phyloP scores from a whole-genome alignment of 1,140 invertebrate species.

The Hylaeus volcanicus region DNA sequence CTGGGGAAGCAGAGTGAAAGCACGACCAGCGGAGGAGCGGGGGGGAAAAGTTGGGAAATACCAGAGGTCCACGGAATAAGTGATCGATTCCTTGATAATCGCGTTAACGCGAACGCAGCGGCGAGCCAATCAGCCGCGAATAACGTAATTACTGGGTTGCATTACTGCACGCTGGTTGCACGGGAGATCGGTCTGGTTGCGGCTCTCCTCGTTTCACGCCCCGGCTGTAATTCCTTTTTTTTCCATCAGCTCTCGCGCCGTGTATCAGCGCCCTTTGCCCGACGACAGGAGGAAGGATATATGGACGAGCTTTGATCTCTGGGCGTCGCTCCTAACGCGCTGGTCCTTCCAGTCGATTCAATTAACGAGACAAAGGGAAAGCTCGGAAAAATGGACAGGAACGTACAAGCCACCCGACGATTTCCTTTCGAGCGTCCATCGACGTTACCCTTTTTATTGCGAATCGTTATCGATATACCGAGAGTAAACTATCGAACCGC shows the following conservation, averaged over 20 bases:
- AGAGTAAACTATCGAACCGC: too few relatives aligned
- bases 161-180: conserved; percentile 54
- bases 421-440: neutral
- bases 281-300: conserved; percentile 38
- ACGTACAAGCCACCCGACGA: neutral
- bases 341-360: conserved; percentile 27
- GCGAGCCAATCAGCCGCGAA: conserved; percentile 63
- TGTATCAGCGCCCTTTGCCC: conserved; percentile 9
- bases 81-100: conserved; percentile 68
- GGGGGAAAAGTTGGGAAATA: conserved; percentile 45
- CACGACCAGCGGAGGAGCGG: neutral
- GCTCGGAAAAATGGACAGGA: neutral
- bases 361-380: conserved; percentile 23
- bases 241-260: conserved; percentile 6
- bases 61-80: conserved; percentile 51
- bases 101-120: conserved; percentile 59
- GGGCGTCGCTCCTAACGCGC: conserved; percentile 3
- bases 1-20: neutral
- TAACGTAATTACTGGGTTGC: conserved; percentile 65
- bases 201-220: conserved; percentile 49
- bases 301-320: conserved; percentile 55
- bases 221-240: conserved; percentile 38
- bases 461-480: too few relatives aligned
- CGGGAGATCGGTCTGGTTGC: conserved; percentile 39
- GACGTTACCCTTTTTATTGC: too few relatives aligned